Evolutionary conservation across 2,888 invertebrate genomes (phyloP), one percentile per base, ranked within the genome.

Genomic region (Acronicta psi): DNA sequence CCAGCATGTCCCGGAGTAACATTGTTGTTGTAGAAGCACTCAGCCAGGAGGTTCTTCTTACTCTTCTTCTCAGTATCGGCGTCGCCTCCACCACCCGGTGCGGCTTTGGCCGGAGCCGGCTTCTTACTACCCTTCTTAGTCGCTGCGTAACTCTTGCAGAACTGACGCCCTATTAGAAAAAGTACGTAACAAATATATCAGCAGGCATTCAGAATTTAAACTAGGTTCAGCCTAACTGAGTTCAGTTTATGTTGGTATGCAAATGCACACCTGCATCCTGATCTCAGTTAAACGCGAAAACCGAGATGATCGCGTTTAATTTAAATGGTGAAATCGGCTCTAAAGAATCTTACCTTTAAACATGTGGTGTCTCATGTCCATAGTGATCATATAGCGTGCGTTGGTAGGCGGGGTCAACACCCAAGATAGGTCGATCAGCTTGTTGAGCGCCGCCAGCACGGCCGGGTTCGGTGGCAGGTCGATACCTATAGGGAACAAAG

Each of bases 291-390:
- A n/a, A n/a, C n/a, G n/a, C n/a, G n/a, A n/a, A n/a, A n/a, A n/a
- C n/a, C n/a, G n/a, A n/a, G n/a, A n/a, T n/a, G n/a, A n/a, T n/a
- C 2, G 5, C n/a, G n/a, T n/a, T n/a, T n/a, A n/a, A n/a, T n/a
- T n/a, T n/a, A n/a, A n/a, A n/a, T n/a, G n/a, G n/a, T 4, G 20
- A 20, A 4, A 20, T 20, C 5, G 5, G 5, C 5, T 4, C 5
- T 29, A 29, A 11, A 29, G 29, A 56, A 18, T 8, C 34, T 57
- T 83, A 94, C 94, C 94, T 89, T 92, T 93, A 58, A 94, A 94
- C 94, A 94, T 94, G 73, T 93, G 92, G 79, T 91, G 87, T 83
- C 94, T 87, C 92, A 94, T 92, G 59, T 94, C 94, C 82, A 94
- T 78, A 10, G 94, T 94, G 77, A 94, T 93, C 80, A 94, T 65